Evolutionary conservation across 2,113 vertebrate genomes (phyloP), one percentile per base, ranked within the genome.

Genomic region (Salvelinus fontinalis): DNA sequence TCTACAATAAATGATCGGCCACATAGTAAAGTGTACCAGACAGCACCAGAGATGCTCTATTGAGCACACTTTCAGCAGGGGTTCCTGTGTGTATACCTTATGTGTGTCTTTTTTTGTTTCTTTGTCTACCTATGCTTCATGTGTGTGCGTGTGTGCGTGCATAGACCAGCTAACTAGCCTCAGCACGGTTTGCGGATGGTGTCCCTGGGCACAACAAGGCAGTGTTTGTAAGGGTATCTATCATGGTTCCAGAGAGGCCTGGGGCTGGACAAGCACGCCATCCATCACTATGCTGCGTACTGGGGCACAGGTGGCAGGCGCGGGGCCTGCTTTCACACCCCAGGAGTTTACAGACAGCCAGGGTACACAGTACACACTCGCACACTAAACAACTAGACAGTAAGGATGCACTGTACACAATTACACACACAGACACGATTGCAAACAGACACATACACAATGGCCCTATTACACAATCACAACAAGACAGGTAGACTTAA

Each of bases 1-100:
- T 89, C 77, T 82, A 27, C 75, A 77, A 79, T 83, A 89, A 81
- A 84, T 86, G 86, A 91, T 76, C 29, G 51, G 81, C 84, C 51
- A 70, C 83, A 78, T 83, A 78, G 84, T 81, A 87, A 85, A 90
- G 67, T 74, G 75, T 66, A 77, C 81, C 77, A 82, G 89, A 87
- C 87, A 79, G 73, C 76, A 66, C 51, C 71, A 60, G 74, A 82
- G 83, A 84, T 67, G 84, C 85, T 73, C 85, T 84, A 88, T 84
- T 82, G 81, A 85, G 85, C 79, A 81, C 81, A 79, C 27, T 20
- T 79, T 90, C 84, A 75, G 81, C 59, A 68, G 59, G 74, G 57
- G 2, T 74, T 72, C 74, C 48, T 67, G 69, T 71, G 72, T 81
- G 70, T 29, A 11, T 60, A 67, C 22, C 29, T 26, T 27, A 34